These are phyloP conservation scores for Holothuria leucospilota DNA, from an alignment of 53 echinoderm and acorn worm genomes.

Conservation along the genomic window DNA sequence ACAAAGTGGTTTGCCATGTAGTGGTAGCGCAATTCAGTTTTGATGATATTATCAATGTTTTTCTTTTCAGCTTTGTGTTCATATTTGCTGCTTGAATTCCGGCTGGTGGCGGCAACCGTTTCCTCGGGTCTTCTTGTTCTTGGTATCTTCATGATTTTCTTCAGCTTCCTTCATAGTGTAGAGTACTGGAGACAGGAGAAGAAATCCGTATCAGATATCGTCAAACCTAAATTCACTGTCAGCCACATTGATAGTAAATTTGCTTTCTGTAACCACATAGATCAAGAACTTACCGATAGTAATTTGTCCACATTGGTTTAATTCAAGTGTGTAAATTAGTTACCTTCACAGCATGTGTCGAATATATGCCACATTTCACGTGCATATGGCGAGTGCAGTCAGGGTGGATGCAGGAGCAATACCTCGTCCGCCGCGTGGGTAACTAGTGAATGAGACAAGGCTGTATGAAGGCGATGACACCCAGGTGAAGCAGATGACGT, in stretches of 20 bases:
- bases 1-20: no score
- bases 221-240: slow-evolving; percentile 34
- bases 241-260: slow-evolving; percentile 39
- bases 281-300: slow-evolving; percentile 30
- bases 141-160: slow-evolving; percentile 82
- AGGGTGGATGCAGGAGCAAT: no score
- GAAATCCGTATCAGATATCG: slow-evolving; percentile 10
- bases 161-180: slow-evolving; percentile 79
- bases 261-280: slow-evolving; percentile 38
- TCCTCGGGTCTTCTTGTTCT: slow-evolving; percentile 83
- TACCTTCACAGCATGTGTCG: no score
- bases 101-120: slow-evolving; percentile 76
- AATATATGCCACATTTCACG: no score
- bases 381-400: no score
- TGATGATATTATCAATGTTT: no score
- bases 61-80: slow-evolving; percentile 62
- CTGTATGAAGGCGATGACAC: no score
- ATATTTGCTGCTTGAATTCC: slow-evolving; percentile 78
- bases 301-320: slow-evolving; percentile 43
- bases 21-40: no score
- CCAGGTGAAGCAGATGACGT: no score
- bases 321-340: not conserved
- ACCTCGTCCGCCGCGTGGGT: no score
- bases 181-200: slow-evolving; percentile 82
- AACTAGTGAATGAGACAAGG: no score